Base-by-base conservation (phyloP, 2,797 vertebrate genomes). In the Phalloptychus januarius region DNA sequence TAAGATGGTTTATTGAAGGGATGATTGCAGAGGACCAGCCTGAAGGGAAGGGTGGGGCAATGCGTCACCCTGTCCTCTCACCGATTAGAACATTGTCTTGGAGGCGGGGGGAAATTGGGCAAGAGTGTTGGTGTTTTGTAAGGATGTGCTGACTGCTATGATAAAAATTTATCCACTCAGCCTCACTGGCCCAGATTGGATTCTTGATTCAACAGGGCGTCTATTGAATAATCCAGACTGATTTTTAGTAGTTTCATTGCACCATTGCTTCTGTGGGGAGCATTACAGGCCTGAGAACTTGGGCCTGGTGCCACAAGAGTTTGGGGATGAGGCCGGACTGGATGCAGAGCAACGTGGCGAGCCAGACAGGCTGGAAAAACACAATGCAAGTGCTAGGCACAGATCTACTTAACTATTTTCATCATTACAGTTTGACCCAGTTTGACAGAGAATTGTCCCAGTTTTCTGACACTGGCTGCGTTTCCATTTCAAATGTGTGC, bases 1-100 rank as follows among this genome's bases (percentile, higher is more conserved):
- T 65, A 88, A 87, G 54, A 44, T 18, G 73, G 85, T 69, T 71
- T 72, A 87, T 84, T 48, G 12, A 48, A 50, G 25, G 45, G 45
- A n/a, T 54, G 85, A 86, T 61, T 79, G 36, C 75, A 71, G 58
- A 79, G 52, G 69, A 79, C 73, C 71, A 79, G 78, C 79, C 82
- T 77, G 10, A 31, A 86, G 84, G 88, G 79, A 86, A 85, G 83
- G 82, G 85, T 87, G 88, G 81, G 72, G 76, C 56, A 4, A 54
- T n/a, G 50, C 23, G 71, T 82, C 28, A 54, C 38, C 45, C 48
- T 33, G 40, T 76, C 44, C 77, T 36, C 15, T 36, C 18, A 52
- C 33, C 33, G 79, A 80, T 82, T 36, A 70, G 42, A 63, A 71
- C 63, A 82, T 1, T 77, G 69, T 78, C 74, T 72, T 33, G n/a